Base-by-base conservation (phyloP, 2,797 vertebrate species). In the Dermochelys coriacea region DNA sequence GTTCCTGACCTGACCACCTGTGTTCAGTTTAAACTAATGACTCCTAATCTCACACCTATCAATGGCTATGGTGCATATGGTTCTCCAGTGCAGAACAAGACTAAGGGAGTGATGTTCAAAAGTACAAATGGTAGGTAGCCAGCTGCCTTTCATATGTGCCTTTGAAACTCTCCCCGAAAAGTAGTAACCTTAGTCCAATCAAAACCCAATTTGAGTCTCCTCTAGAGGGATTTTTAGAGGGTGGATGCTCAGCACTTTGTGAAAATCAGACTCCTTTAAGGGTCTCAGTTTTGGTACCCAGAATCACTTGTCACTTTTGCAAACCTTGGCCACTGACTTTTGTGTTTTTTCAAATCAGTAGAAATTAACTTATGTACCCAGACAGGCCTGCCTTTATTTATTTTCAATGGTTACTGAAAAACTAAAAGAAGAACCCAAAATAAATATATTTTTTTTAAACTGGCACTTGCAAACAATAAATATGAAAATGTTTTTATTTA, bases 11-110 rank as follows among this genome's bases (percentile, higher is more conserved):
- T 78, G 45, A 88, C 8, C 31, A 92, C 79, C 93, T 97, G 97
- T 47, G 79, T 97, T 95, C 93, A 97, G 84, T 94, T 98, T 96
- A 92, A 93, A 89, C 52, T 74, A 88, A 84, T 97, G 93, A 95
- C 84, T 93, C 93, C 77, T 91, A 10, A 81, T 95, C 82, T 97
- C 84, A 34, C 88, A 97, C 97, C 51, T 90, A 45, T 82, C 95
- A 85, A 95, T 97, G 94, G 81, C 78, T 89, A 25, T 57, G 52
- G 61, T 97, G 94, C 81, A 78, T 89, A 25, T 57, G 52, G 61
- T 61, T 92, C 91, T 96, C 50, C 91, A 78, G 27, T 91, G 68
- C 64, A 90, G 80, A 91, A 84, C 49, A 80, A 80, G 78, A 79
- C 14, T 31, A 50, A 86, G 74, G 7, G 59, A 27, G 82, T 55